Evolutionary conservation across 1,140 invertebrate species (phyloP).

Genomic region (Eumaeus atala): DNA sequence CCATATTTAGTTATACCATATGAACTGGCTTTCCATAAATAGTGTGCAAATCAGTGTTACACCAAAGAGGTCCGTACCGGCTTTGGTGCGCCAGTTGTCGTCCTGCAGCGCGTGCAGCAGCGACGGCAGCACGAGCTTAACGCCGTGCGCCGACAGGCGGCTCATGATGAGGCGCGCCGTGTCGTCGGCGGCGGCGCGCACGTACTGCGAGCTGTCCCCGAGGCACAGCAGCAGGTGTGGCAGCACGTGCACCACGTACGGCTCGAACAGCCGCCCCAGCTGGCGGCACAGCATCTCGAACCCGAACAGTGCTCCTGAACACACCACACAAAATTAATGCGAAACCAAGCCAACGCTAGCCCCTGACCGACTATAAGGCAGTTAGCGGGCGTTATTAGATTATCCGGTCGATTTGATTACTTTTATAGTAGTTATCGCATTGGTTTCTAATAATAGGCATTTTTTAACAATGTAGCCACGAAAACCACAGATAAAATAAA

Average conservation of each 20-base stretch:
- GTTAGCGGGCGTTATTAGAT: too few relatives aligned
- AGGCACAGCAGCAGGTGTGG: slow-evolving; percentile 96
- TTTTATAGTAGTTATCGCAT: too few relatives aligned
- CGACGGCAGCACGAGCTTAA: slow-evolving; percentile 95
- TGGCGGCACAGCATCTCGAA: slow-evolving; percentile 98
- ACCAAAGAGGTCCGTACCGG: slow-evolving; percentile 75
- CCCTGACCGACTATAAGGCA: too few relatives aligned
- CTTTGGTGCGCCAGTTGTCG: slow-evolving; percentile 99
- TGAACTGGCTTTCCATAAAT: too few relatives aligned
- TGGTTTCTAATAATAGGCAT: too few relatives aligned
- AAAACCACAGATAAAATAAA: too few relatives aligned
- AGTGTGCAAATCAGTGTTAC: too few relatives aligned
- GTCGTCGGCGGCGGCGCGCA: slow-evolving; percentile 93
- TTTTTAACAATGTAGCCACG: too few relatives aligned
- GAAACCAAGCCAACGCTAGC: too few relatives aligned
- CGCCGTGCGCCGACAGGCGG: slow-evolving; percentile 95
- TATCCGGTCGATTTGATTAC: too few relatives aligned
- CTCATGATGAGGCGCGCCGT: slow-evolving; percentile 97
- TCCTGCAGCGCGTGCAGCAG: slow-evolving; percentile 95
- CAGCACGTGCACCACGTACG: slow-evolving; percentile 97
- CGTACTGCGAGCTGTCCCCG: slow-evolving; percentile 94
- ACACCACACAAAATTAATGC: slow-evolving; percentile 4
- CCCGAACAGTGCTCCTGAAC: slow-evolving; percentile 91
- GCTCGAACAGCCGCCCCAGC: slow-evolving; percentile 97
- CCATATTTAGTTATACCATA: too few relatives aligned